Base-by-base conservation (phyloP, 2,113 vertebrate species). In the Thinocorus orbignyianus region DNA sequence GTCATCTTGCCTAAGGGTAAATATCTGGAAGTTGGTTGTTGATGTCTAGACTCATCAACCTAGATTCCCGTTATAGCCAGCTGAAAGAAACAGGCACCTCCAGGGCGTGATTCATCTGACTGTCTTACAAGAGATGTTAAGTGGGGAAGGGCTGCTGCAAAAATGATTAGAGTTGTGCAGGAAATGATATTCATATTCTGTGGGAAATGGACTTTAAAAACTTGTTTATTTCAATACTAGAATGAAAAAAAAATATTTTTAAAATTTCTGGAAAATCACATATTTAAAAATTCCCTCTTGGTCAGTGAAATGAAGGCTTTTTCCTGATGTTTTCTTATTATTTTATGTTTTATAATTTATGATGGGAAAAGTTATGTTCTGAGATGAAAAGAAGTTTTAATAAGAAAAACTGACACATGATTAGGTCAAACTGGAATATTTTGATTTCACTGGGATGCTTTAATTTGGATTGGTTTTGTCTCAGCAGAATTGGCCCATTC, bases 41-140 rank as follows among this genome's bases (percentile, higher is more conserved):
- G 3, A 93, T 92, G 96, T 95, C 96, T 95, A 96, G 96, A 97
- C 95, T 97, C 84, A 95, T 96, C 96, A 97, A 93, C 96, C 96
- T 93, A 96, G 91, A 97, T 96, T 97, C 94, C 84, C 94, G 95
- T 97, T 94, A 93, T 96, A 97, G 91, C 89, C 77, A 91, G 90
- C 89, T 95, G 91, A 91, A 96, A 94, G 91, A 91, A 97, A 85
- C 44, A 91, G 95, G 96, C 96, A 96, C 94, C 96, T 96, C 89
- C 91, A 92, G 96, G 96, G 95, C 46, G 54, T 96, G 94, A 95
- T 93, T 97, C 96, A 96, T 97, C 91, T 81, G 85, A 82, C 95
- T 95, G 57, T 95, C 93, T 95, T 93, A 55, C 80, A 84, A 91
- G 86, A 87, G 86, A 76, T 89, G 89, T 68, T 81, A 87, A 92